These are phyloP conservation scores for Psilopsiagon aurifrons DNA, from an alignment of 2,113 vertebrate species.

Conservation along the genomic window DNA sequence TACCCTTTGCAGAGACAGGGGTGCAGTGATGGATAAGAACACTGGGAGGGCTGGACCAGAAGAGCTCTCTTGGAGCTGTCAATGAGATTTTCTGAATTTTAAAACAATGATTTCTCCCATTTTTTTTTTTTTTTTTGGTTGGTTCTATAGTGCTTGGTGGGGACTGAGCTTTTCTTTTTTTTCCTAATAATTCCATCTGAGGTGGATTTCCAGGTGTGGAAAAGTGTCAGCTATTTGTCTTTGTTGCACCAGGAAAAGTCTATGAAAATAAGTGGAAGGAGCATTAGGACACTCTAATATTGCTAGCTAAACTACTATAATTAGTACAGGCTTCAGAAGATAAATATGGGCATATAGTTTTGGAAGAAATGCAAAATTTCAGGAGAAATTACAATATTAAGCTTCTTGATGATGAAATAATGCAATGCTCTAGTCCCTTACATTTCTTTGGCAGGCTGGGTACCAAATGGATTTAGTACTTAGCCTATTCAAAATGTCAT, in stretches of 20 bases:
- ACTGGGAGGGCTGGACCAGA: too few species aligned
- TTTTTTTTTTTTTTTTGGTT: background rate
- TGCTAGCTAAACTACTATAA: background rate
- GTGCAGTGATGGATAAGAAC: background rate
- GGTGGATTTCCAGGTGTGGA: background rate
- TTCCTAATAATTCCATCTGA: background rate
- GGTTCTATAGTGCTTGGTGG: background rate
- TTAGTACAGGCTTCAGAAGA: background rate
- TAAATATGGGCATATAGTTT: background rate
- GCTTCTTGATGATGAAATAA: background rate
- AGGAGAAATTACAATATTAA: background rate
- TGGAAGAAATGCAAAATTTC: background rate
- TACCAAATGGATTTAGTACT: background rate
- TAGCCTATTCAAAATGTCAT: background rate
- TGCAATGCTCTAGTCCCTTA: background rate
- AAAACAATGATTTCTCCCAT: background rate
- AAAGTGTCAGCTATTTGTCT: background rate
- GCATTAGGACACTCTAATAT: background rate
- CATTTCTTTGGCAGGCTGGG: background rate
- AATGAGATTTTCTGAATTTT: background rate
- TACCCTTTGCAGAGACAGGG: background rate
- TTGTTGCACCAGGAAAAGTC: background rate
- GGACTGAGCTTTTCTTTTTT: background rate
- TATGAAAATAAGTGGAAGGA: background rate
- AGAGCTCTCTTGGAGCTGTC: background rate